Evolutionary conservation across 2,888 invertebrate species (phyloP).

Genomic region (Drosophila anomalata): DNA sequence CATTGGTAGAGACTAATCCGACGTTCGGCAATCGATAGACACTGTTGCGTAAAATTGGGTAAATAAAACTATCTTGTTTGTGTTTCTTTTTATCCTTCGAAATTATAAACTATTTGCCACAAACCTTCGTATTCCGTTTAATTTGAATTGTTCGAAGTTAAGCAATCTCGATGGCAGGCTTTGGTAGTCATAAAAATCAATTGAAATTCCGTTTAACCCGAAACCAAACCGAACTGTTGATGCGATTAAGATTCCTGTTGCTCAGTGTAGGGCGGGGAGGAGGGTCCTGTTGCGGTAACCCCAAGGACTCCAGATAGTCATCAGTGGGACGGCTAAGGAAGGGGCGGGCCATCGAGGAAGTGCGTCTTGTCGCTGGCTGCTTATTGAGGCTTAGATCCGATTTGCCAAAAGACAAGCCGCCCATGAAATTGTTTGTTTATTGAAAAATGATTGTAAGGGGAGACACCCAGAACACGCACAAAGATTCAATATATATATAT

Average conservation of each 20-base stretch:
- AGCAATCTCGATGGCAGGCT: constrained; percentile 6
- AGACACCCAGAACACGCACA: constrained; percentile 14
- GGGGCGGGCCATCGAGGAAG: constrained; percentile 53
- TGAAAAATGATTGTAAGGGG: constrained; percentile 74
- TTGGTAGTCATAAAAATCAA: constrained; percentile 5
- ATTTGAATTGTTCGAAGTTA: constrained; percentile 5
- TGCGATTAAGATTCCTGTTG: constrained; percentile 43
- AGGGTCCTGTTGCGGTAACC: constrained; percentile 39
- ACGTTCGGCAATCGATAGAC: constrained; percentile 52
- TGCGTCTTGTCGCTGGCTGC: constrained; percentile 78
- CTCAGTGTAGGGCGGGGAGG: constrained; percentile 57
- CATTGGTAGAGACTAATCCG: constrained; percentile 51
- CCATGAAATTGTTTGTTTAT: constrained; percentile 80
- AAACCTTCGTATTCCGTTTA: neutral
- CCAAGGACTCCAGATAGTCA: constrained; percentile 56
- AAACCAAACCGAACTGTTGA: constrained; percentile 32
- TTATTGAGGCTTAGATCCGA: constrained; percentile 80
- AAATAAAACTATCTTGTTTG: neutral
- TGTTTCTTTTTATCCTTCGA: neutral
- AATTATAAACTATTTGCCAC: neutral
- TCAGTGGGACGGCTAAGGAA: constrained; percentile 33
- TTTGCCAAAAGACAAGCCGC: constrained; percentile 75
- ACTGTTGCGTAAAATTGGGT: constrained; percentile 30
- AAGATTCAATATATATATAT: constrained; percentile 1
- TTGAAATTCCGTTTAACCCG: constrained; percentile 29